Base-by-base conservation (phyloP, 1,140 invertebrate species). In the Calosoma granatense region DNA sequence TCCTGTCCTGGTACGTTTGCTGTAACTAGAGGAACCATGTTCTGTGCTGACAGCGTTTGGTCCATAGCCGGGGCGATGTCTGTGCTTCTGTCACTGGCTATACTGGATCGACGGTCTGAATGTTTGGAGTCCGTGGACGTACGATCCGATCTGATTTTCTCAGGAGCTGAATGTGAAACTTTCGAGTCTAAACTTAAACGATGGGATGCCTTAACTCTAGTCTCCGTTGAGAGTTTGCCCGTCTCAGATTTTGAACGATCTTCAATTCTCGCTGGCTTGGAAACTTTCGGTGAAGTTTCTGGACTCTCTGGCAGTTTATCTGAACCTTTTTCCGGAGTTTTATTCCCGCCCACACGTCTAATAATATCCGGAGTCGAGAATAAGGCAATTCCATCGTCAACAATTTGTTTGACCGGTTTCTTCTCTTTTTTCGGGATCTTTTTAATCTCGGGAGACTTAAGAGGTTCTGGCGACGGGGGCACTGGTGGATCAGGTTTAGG, bases 331-430 rank as follows among this genome's bases (percentile, higher is more conserved):
- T 61, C 41, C 20, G 61, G 61, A 57, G 69, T 63, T 65, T 68
- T 51, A 55, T 41, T 20, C 54, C 68, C 12, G 58, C 74, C 73
- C 23, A 87, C 83, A 60, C 84, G 76, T 61, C 84, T 74, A 53
- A 89, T 86, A 57, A 88, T 85, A 74, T 88, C 87, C 6, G 87
- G 87, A 43, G 85, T 83, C 12, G 86, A 87, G 65, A 88, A 88
- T 22, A 89, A 79, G 20, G 80, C 84, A 73, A 80, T 79, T 65
- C 80, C 78, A 61, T 78, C 82, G 55, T 81, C 72, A 54, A 80
- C 65, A 51, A 78, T 78, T 1, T 81, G 80, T 39, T 81, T 79
- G 14, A 82, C 79, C 15, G 78, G 75, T 67, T 87, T 86, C 59
- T 82, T 83, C 55, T 87, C 84, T 63, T 84, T 85, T 67, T 85